These are phyloP conservation scores for Epinephelus awoara DNA, from an alignment of 2,797 vertebrate species.

Conservation along the genomic window DNA sequence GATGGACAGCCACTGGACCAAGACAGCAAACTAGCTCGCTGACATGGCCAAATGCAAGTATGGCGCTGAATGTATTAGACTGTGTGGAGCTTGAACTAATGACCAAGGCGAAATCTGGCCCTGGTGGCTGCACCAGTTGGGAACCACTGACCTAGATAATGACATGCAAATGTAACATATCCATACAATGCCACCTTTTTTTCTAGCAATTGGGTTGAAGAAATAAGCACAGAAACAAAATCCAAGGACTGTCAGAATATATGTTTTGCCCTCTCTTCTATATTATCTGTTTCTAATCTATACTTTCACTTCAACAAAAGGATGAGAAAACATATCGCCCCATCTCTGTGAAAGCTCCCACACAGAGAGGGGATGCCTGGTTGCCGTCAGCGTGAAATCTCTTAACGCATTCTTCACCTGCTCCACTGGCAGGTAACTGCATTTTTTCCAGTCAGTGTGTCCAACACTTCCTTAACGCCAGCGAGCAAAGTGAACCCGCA, in stretches of 20 bases:
- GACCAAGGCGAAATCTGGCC: too few relatives aligned
- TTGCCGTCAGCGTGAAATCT: slow-evolving; percentile 50
- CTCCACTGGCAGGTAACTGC: slow-evolving; percentile 16
- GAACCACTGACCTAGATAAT: too few relatives aligned
- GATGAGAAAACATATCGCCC: slow-evolving; percentile 40
- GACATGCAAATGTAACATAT: too few relatives aligned
- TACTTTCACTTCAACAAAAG: slow-evolving; percentile 22
- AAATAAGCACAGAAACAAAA: slow-evolving; percentile 1
- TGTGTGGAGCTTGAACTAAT: too few relatives aligned
- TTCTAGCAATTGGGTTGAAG: too few relatives aligned
- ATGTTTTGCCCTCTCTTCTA: not conserved
- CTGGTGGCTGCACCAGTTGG: too few relatives aligned
- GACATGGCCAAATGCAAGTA: too few relatives aligned
- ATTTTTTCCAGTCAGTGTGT: slow-evolving; percentile 39
- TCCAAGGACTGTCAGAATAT: not conserved
- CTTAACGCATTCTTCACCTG: slow-evolving; percentile 59
- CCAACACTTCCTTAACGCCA: slow-evolving; percentile 37
- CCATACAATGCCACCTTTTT: too few relatives aligned
- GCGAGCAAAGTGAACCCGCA: not conserved
- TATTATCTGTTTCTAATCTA: slow-evolving; percentile 35
- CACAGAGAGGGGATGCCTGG: slow-evolving; percentile 52
- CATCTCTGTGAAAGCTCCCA: slow-evolving; percentile 51
- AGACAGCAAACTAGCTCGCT: too few relatives aligned
- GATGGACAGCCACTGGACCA: too few relatives aligned
- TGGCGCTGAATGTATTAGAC: too few relatives aligned